Evolutionary conservation across 2,113 vertebrate genomes (phyloP), one percentile per base, ranked within the genome.

Genomic region (Scortum barcoo): DNA sequence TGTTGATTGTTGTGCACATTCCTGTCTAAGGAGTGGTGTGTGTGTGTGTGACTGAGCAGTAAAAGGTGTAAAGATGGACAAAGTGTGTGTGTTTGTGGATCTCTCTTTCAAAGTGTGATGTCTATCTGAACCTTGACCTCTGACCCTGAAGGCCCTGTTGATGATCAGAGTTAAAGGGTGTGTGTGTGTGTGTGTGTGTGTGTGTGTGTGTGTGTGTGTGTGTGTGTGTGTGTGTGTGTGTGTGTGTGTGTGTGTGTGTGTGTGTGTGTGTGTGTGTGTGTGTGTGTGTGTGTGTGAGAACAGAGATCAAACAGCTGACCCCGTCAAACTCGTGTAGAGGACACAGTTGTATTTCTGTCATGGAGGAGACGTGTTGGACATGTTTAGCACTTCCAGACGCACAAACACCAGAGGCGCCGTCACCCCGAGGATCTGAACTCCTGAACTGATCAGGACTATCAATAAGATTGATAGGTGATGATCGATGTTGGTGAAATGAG

Each of bases 21-120:
- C 89, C 83, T 90, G 42, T 26, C 3, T 0, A 46, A 56, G 89
- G 90, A 82, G 90, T 86, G 88, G 83, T 53, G 69, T 62, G 16
- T n/a, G 36, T 19, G 63, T 19, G 30, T 5, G 65, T 20, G 78
- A 9, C 1, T 33, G n/a, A 28, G 20, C 54, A 46, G 42, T 3
- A 13, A 14, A 40, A 20, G 61, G 19, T 70, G 20, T 48, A 28
- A 51, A 26, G 36, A 33, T n/a, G 26, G 48, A 38, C n/a, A 13
- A n/a, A n/a, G 11, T n/a, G 20, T 38, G 20, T 26, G 14, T 42
- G 30, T 63, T 50, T 38, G n/a, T 16, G 3, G n/a, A 17, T 38
- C 14, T 28, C 9, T 58, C 12, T 19, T 65, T 68, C 9, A 76
- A 79, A 60, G 3, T 13, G 10, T 24, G 71, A 58, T 80, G 42